Percentiles rank a stretch among this genome's conserved stretches.
Conservation (phyloP, 2,113 vertebrate genomes). For the Poeciliopsis retropinna region DNA sequence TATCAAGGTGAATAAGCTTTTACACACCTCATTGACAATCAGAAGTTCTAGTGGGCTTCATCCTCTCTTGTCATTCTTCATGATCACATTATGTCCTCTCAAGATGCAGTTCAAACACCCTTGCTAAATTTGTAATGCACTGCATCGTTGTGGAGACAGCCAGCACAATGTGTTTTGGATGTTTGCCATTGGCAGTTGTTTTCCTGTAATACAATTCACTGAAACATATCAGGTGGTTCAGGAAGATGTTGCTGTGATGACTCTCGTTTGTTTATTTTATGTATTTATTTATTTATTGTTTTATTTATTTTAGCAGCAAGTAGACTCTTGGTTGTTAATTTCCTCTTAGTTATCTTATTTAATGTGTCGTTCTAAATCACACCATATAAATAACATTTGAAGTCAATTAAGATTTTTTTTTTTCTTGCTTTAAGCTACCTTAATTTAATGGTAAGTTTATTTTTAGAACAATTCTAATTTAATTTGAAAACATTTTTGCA, state of each 20-base stretch:
- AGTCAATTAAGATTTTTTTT: too few relatives aligned
- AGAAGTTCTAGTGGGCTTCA: slow-evolving; percentile 3
- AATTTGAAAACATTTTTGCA: too few relatives aligned
- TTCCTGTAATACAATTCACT: slow-evolving; percentile 50
- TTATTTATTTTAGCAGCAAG: slow-evolving; percentile 6
- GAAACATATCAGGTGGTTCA: slow-evolving; percentile 48
- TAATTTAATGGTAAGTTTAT: too few relatives aligned
- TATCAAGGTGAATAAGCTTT: slow-evolving; percentile 55
- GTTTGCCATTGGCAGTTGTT: slow-evolving; percentile 27
- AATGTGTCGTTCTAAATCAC: background rate
- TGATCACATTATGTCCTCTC: slow-evolving; percentile 59
- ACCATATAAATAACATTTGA: background rate
- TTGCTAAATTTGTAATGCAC: slow-evolving; percentile 52
- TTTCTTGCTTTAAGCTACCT: too few relatives aligned
- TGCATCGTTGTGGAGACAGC: slow-evolving; percentile 33
- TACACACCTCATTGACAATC: slow-evolving; percentile 58
- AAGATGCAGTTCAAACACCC: slow-evolving; percentile 50
- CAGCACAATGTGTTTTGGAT: slow-evolving; percentile 19
- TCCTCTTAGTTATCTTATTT: background rate
- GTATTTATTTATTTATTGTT: slow-evolving; percentile 7
- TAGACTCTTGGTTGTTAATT: slow-evolving; percentile 15
- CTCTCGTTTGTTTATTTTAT: slow-evolving; percentile 16
- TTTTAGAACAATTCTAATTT: too few relatives aligned
- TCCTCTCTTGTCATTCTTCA: slow-evolving; percentile 45
- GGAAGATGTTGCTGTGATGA: slow-evolving; percentile 41